Base-by-base conservation (phyloP, 2,113 vertebrate genomes). In the Bubo bubo region DNA sequence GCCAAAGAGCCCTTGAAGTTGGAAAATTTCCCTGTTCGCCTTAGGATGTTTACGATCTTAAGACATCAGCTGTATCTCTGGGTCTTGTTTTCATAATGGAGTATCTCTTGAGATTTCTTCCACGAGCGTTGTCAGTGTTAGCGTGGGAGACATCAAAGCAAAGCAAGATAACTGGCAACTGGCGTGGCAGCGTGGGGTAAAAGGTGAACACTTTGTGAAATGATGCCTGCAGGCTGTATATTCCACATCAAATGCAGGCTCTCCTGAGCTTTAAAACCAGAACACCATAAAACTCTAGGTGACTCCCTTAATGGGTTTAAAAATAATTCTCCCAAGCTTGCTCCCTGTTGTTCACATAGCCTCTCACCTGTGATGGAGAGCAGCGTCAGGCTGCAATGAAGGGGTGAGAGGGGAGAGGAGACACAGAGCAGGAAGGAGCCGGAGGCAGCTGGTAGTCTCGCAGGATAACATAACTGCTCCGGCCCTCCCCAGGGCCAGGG, bases 121-220 rank as follows among this genome's bases (percentile, higher is more conserved):
- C 45, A 21, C 52, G 10, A 8, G 47, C 1, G 0, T 28, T 68
- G 27, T 68, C 77, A 50, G n/a, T 8, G 5, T 68, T 68, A 47
- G n/a, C 0, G 0, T 27, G 66, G 67, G 41, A 92, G 43, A 91
- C 67, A 86, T 83, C 92, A 90, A 85, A 96, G 81, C n/a, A 34
- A 58, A 73, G 72, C 0, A 0, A 95, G 45, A 90, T 72, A 94
- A 79, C 67, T 60, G 64, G 80, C 37, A 30, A 86, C 18, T 15
- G 70, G 62, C 50, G 8, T 12, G 59, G 92, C 79, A 90, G 67
- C 30, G 5, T 3, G 71, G 74, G 74, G 85, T 62, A 88, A 93
- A 70, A 96, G 92, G 92, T 95, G 95, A 90, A 71, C 2, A 5
- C 70, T 91, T 43, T 91, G 91, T 75, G 77, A 93, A 93, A 91